These are phyloP conservation scores for Ganaspis brasiliensis DNA, from an alignment of 2,888 invertebrate genomes.

Conservation along the genomic window DNA sequence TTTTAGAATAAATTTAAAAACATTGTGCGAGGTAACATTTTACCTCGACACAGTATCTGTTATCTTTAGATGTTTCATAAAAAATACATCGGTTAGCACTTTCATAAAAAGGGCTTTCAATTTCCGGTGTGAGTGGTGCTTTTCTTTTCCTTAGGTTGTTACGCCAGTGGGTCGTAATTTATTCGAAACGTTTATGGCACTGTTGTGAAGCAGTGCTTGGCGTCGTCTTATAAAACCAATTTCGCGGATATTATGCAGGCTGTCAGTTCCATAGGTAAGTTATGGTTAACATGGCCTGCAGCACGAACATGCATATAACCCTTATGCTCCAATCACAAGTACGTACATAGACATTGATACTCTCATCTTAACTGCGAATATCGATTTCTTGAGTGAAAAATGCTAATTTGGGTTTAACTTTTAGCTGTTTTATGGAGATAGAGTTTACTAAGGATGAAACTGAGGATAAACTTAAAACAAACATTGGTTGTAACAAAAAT, in stretches of 20 bases:
- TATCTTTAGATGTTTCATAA: neutral
- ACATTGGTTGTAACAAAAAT: too few species aligned
- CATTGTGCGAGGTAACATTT: too few species aligned
- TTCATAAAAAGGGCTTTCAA: conserved; percentile 22
- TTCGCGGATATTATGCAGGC: conserved; percentile 80
- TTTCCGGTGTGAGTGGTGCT: conserved; percentile 11
- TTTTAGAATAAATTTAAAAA: too few species aligned
- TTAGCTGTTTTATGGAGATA: too few species aligned
- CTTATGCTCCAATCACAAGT: conserved; percentile 28
- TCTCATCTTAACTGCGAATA: neutral
- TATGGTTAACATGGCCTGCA: conserved; percentile 74
- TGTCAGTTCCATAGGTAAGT: conserved; percentile 78
- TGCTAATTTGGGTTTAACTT: neutral
- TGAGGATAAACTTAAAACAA: too few species aligned
- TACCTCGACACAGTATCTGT: too few species aligned
- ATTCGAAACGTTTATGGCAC: conserved; percentile 78
- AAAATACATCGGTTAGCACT: neutral
- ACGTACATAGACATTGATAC: neutral
- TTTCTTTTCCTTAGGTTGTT: conserved; percentile 60
- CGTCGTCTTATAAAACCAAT: conserved; percentile 80
- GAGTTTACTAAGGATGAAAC: too few species aligned
- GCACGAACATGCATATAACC: conserved; percentile 69
- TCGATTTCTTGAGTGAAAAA: conserved; percentile 10
- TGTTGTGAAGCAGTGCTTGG: conserved; percentile 76
- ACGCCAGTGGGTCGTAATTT: conserved; percentile 76